These are phyloP conservation scores for human DNA, from an alignment of 2,113 vertebrate species.

Conservation along the genomic window GRCh38 chr2:71796001-71796500, in stretches of 20 bases:
- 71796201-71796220: slow-evolving; percentile 61
- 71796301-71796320: slow-evolving; percentile 78
- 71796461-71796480: not conserved
- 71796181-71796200: slow-evolving; percentile 57
- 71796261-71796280: slow-evolving; percentile 76
- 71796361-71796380: slow-evolving; percentile 71
- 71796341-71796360: slow-evolving; percentile 80
- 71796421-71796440: slow-evolving; percentile 33
- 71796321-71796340: slow-evolving; percentile 81
- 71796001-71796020: not conserved
- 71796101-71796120: not conserved
- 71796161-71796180: slow-evolving; percentile 63
- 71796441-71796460: not conserved
- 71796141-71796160: not conserved
- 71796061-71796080: not conserved
- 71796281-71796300: slow-evolving; percentile 78
- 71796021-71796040: not conserved
- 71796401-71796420: slow-evolving; percentile 40
- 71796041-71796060: not conserved
- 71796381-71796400: slow-evolving; percentile 62
- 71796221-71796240: slow-evolving; percentile 72
- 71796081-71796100: not conserved
- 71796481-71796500: not conserved
- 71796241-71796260: slow-evolving; percentile 69
- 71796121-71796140: not conserved